Evolutionary conservation across 53 echinoderm and acorn worm genomes (phyloP).

Genomic region (Holothuria leucospilota): DNA sequence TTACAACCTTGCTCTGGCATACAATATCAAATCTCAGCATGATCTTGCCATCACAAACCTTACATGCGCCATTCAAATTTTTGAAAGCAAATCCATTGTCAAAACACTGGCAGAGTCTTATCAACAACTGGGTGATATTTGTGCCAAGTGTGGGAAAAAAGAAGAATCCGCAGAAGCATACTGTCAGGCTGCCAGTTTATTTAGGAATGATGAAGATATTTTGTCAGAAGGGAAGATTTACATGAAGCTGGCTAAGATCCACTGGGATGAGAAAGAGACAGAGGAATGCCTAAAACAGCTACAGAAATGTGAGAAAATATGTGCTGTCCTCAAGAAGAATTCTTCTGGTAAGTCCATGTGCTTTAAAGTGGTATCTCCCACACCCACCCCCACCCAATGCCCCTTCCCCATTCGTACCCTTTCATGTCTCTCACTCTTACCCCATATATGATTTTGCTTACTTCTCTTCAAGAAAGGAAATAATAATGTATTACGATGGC

Average conservation of each 20-base stretch:
- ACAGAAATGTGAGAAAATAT: slow-evolving; percentile 37
- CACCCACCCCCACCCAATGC: no score
- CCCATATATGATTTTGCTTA: no score
- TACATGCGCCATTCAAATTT: slow-evolving; percentile 57
- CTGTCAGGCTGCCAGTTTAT: neutral
- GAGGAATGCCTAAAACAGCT: neutral
- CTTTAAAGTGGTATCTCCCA: no score
- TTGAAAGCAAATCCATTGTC: slow-evolving; percentile 45
- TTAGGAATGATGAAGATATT: neutral
- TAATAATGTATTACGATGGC: no score
- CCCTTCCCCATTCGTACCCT: no score
- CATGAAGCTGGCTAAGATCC: slow-evolving; percentile 37
- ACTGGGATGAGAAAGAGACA: slow-evolving; percentile 7
- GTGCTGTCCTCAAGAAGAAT: neutral
- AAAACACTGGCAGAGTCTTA: slow-evolving; percentile 67
- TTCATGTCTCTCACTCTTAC: no score
- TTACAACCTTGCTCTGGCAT: slow-evolving; percentile 89
- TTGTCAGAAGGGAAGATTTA: slow-evolving; percentile 19
- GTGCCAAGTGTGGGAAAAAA: neutral
- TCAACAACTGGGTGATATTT: slow-evolving; percentile 66
- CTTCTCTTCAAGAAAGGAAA: no score
- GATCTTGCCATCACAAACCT: slow-evolving; percentile 62
- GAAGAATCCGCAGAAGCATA: slow-evolving; percentile 1
- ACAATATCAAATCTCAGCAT: slow-evolving; percentile 56
- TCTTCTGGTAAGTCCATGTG: no score